Evolutionary conservation across 2,888 invertebrate genomes (phyloP).

Genomic region (Therioaphis trifolii): DNA sequence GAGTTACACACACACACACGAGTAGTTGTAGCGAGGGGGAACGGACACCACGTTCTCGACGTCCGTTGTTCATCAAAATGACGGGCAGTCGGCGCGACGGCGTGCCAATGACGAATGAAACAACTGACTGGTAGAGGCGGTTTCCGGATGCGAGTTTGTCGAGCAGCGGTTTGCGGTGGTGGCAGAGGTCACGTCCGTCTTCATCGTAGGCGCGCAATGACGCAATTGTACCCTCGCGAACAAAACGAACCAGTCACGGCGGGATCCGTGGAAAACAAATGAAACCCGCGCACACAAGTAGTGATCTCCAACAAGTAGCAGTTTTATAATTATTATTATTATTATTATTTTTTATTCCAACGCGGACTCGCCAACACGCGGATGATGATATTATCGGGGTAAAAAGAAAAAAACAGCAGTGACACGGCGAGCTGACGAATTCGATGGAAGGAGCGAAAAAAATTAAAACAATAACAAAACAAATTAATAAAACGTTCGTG

Average conservation of each 20-base stretch:
- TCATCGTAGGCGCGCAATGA: background rate
- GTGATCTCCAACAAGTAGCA: slow-evolving; percentile 25
- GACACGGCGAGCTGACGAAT: too few relatives aligned
- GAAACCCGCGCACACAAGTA: background rate
- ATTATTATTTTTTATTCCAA: too few relatives aligned
- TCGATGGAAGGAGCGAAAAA: background rate
- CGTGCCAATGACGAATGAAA: background rate
- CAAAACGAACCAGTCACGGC: background rate
- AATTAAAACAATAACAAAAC: too few relatives aligned
- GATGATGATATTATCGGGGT: background rate
- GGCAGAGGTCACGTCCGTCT: slow-evolving; percentile 29
- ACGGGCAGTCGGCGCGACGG: background rate
- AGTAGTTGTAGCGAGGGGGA: background rate
- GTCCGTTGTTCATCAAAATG: slow-evolving; percentile 4
- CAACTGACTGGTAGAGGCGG: background rate
- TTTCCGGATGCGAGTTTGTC: background rate
- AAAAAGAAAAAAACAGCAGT: background rate
- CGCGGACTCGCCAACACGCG: background rate
- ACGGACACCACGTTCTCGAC: background rate
- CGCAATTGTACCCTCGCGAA: background rate
- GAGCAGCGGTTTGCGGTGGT: background rate
- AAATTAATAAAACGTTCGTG: too few relatives aligned
- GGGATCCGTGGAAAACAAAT: background rate
- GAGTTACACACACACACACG: background rate
- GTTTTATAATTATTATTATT: too few relatives aligned